Evolutionary conservation across 1,140 invertebrate species (phyloP).

Genomic region (Chrysomallon squamiferum): DNA sequence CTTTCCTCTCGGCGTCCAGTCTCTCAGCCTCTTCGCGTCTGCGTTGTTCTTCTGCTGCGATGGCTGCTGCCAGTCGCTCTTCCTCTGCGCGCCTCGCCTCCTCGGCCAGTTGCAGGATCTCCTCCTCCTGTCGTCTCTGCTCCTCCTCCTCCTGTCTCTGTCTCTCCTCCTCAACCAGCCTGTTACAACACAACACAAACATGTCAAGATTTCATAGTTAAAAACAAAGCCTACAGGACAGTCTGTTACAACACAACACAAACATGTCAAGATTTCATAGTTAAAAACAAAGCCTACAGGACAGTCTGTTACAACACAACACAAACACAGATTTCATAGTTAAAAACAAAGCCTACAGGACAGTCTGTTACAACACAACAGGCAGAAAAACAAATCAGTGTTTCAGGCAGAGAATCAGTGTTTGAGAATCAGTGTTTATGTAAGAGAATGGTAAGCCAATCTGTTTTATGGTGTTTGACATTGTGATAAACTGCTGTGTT

Average conservation of each 20-base stretch:
- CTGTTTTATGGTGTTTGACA: too few relatives aligned
- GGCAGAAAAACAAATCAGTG: too few relatives aligned
- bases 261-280: too few relatives aligned
- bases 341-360: too few relatives aligned
- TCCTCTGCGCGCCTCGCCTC: conserved; percentile 50
- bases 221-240: neutral
- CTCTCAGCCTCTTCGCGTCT: conserved; percentile 52
- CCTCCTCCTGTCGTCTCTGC: conserved; percentile 48
- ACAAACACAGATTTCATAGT: too few relatives aligned
- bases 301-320: too few relatives aligned
- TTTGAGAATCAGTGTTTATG: too few relatives aligned
- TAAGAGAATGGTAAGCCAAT: too few relatives aligned
- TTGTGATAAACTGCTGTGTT: too few relatives aligned
- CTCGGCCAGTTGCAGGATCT: conserved; percentile 42
- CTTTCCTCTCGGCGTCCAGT: conserved; percentile 35
- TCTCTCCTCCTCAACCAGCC: conserved; percentile 50
- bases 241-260: neutral
- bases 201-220: neutral
- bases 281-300: too few relatives aligned
- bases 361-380: too few relatives aligned
- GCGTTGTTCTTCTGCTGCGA: conserved; percentile 55
- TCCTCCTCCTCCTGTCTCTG: conserved; percentile 51
- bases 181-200: conserved; percentile 25
- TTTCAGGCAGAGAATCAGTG: too few relatives aligned
- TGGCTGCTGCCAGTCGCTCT: conserved; percentile 52